Conservation (phyloP, 2,113 vertebrate species). For the Steatornis caripensis region DNA sequence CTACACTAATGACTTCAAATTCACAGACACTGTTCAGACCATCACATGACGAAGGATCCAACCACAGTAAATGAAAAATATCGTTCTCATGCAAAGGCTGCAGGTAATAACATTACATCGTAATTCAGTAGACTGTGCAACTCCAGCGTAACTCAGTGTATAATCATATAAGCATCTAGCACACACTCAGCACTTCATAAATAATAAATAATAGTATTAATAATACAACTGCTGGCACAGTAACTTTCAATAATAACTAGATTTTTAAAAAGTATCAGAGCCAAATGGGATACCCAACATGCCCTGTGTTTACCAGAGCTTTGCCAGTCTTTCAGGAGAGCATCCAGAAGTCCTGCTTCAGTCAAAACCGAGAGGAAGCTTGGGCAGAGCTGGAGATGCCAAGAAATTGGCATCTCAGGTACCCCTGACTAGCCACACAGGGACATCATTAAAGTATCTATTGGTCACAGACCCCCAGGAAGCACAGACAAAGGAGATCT, state of each 20-base stretch:
- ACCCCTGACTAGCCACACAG: background rate
- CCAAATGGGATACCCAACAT: background rate
- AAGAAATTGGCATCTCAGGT: background rate
- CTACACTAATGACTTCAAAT: background rate
- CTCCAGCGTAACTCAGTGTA: background rate
- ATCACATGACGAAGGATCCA: background rate
- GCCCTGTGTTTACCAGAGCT: background rate
- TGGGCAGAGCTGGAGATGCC: background rate
- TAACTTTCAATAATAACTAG: slow-evolving; percentile 23
- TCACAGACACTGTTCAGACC: background rate
- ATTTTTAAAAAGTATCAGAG: slow-evolving; percentile 19
- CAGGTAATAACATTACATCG: background rate
- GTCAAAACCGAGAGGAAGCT: background rate
- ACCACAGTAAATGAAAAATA: background rate
- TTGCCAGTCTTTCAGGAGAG: background rate
- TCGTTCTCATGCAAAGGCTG: slow-evolving; percentile 20
- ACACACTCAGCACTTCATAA: slow-evolving; percentile 25
- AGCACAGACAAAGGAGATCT: background rate
- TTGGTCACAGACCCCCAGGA: background rate
- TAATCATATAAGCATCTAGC: slow-evolving; percentile 26
- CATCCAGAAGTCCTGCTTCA: background rate
- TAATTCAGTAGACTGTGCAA: slow-evolving; percentile 25
- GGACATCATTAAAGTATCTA: background rate
- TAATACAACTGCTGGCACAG: slow-evolving; percentile 25
- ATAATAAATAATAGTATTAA: slow-evolving; percentile 60